Base-by-base conservation (phyloP, 37 sponge, comb jelly and placozoan genomes). In the Amphimedon queenslandica region DNA sequence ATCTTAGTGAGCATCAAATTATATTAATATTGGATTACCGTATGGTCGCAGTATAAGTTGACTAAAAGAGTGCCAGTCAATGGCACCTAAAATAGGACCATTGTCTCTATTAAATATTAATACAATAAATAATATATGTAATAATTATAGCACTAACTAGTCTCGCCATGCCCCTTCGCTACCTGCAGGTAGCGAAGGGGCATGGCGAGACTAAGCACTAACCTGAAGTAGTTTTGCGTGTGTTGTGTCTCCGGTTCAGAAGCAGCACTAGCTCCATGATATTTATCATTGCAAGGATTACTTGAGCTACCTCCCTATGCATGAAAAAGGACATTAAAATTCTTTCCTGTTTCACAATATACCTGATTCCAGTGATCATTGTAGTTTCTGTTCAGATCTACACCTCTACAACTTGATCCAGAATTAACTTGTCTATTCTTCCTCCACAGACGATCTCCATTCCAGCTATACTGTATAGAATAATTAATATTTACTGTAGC, bases 351-450 rank as follows among this genome's bases (percentile, higher is more conserved):
- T 1, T 29, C 28, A 35, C 57, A 43, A 33, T 71, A 77, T 30
- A 82, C 88, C 65, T 30, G 60, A 38, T 39, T 57, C 93, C 93
- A 92, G 63, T 81, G 85, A 40, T 66, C 70, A 30, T 80, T 68
- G 57, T 69, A 87, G 78, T 87, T 87, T 20, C 88, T 69, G 66
- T 87, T 87, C 35, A 87, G 65, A 36, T 87, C 88, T 16, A 87
- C 88, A 21, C 88, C 88, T 16, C 16, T 10, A 71, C 88, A 87
- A 33, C 1, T 4, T 13, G 13, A 29, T 20, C 57, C 35, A 65
- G n/a, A 0, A 37, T 42, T 37, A 1, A 36, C 5, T 38, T 63
- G 21, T 20, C 82, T 35, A 66, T 87, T 87, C 69, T 87, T 87
- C 4, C 88, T 58, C 88, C 88, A 87, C 39, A 87, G 69, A 10